Evolutionary conservation across 2,888 invertebrate species (phyloP).

Genomic region (Dascillus cervinus): DNA sequence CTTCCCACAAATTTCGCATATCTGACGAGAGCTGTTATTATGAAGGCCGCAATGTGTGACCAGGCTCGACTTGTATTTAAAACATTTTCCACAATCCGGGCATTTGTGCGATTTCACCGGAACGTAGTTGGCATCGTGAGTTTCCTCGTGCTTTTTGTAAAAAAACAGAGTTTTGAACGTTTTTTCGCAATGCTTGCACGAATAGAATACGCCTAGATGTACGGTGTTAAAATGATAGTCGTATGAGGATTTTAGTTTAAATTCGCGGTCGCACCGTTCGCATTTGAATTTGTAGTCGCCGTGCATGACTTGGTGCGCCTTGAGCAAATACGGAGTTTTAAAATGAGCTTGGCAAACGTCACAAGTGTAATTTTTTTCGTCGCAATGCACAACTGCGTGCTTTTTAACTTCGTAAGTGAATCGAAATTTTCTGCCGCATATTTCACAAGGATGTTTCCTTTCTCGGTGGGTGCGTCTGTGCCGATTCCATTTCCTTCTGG

Average conservation of each 20-base stretch:
- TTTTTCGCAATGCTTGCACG: slow-evolving; percentile 45
- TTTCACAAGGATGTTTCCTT: slow-evolving; percentile 5
- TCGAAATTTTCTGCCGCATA: slow-evolving; percentile 4
- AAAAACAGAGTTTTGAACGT: slow-evolving; percentile 39
- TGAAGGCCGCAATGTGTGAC: slow-evolving; percentile 8
- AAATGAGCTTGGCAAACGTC: slow-evolving; percentile 18
- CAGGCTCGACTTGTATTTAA: slow-evolving; percentile 1
- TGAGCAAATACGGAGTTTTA: slow-evolving; percentile 25
- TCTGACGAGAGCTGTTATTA: not conserved
- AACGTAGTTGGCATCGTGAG: slow-evolving; percentile 15
- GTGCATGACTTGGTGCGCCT: slow-evolving; percentile 21
- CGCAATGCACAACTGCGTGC: slow-evolving; percentile 5
- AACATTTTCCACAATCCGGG: slow-evolving; percentile 14
- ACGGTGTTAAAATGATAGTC: slow-evolving; percentile 41
- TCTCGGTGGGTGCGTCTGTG: slow-evolving; percentile 6
- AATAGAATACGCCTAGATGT: slow-evolving; percentile 43
- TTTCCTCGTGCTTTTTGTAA: slow-evolving; percentile 13
- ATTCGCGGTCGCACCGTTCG: slow-evolving; percentile 11
- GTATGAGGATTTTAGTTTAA: slow-evolving; percentile 4
- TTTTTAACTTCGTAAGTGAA: slow-evolving; percentile 2
- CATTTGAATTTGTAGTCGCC: slow-evolving; percentile 8
- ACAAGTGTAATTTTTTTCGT: slow-evolving; percentile 8
- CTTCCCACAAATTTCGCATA: slow-evolving; percentile 36
- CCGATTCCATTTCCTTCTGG: not conserved
- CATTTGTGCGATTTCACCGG: slow-evolving; percentile 16